These are phyloP conservation scores for Diplodus puntazzo DNA, from an alignment of 2,797 vertebrate genomes.

Conservation along the genomic window DNA sequence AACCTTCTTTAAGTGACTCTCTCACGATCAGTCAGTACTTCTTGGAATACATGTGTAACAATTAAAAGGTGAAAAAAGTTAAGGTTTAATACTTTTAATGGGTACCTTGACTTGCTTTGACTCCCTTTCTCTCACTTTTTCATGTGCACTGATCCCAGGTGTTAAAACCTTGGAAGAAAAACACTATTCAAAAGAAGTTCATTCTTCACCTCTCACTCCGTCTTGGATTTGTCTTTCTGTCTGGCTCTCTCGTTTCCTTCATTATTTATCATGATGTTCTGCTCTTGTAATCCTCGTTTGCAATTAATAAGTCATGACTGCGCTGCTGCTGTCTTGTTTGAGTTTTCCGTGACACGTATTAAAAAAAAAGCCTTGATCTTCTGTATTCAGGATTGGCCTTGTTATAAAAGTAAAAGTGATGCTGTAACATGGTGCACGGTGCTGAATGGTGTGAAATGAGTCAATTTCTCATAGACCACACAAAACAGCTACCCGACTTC, in stretches of 20 bases:
- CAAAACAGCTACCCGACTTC: background rate
- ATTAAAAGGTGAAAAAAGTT: background rate
- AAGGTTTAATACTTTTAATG: background rate
- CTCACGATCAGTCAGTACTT: background rate
- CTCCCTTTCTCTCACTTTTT: background rate
- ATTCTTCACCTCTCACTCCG: background rate
- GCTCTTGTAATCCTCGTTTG: conserved; percentile 2
- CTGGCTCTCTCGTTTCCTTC: background rate
- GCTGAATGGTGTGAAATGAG: too few relatives aligned
- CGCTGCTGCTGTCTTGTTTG: conserved; percentile 13
- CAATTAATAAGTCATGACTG: conserved; percentile 26
- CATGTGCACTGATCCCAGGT: background rate
- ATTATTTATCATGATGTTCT: conserved; percentile 29
- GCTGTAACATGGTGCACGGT: background rate
- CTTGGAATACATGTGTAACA: background rate
- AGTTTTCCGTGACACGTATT: background rate
- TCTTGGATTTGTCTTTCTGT: conserved; percentile 1
- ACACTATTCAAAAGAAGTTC: background rate
- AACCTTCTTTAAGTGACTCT: too few relatives aligned
- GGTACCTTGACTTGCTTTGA: background rate
- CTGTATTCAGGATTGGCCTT: conserved; percentile 1
- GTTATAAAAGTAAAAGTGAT: conserved; percentile 12
- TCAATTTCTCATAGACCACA: conserved; percentile 14
- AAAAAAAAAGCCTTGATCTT: conserved; percentile 12
- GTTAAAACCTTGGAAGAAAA: background rate